Evolutionary conservation across 2,797 vertebrate genomes (phyloP).

Genomic region (Lerista edwardsae): DNA sequence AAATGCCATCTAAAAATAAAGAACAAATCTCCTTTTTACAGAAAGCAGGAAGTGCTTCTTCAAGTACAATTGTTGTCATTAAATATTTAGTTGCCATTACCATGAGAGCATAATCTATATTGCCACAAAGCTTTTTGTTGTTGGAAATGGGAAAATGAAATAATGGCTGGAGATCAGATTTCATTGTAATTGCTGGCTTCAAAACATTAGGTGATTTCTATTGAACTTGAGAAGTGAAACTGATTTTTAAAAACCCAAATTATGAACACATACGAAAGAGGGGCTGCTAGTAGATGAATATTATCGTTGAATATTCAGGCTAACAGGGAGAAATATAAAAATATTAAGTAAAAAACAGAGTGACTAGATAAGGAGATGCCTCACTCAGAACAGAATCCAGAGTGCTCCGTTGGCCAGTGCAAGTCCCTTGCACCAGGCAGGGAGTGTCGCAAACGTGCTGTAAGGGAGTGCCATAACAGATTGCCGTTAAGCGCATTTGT

Average conservation of each 20-base stretch:
- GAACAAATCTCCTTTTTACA: background rate
- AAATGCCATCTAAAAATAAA: background rate
- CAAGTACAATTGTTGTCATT: rapidly evolving
- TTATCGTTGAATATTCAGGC: background rate
- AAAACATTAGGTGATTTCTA: background rate
- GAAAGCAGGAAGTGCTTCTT: constrained; percentile 20
- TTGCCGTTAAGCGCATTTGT: too few species aligned
- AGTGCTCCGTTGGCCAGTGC: too few species aligned
- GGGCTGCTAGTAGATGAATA: background rate
- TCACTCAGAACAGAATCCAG: too few species aligned
- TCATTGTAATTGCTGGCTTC: background rate
- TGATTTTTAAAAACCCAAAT: background rate
- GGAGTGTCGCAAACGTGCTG: too few species aligned
- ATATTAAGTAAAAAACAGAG: background rate
- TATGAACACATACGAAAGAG: background rate
- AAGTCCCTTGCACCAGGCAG: too few species aligned
- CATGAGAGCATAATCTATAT: background rate
- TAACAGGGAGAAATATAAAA: background rate
- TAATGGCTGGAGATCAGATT: background rate
- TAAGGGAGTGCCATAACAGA: too few species aligned
- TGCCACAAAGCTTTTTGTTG: background rate
- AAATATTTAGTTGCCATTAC: constrained; percentile 1
- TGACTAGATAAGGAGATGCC: background rate
- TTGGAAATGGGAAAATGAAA: background rate
- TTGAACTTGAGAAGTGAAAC: background rate